A percentile compares a stretch with the other conserved stretches of the same genome.
Evolutionary conservation across 1,140 invertebrate genomes (phyloP).

Genomic region (Copidosoma floridanum): DNA sequence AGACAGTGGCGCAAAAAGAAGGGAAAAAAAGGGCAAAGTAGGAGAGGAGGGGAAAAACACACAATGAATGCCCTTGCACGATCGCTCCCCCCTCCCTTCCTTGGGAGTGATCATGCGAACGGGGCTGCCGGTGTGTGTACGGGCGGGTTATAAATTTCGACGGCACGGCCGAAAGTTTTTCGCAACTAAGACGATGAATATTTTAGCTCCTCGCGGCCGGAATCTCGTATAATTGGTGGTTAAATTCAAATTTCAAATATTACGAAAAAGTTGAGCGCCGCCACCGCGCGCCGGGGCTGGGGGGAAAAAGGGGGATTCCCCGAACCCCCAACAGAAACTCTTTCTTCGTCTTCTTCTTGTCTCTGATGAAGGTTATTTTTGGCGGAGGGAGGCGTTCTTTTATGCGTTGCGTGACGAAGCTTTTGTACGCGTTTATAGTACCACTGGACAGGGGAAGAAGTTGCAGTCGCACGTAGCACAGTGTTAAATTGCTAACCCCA

Average conservation of each 20-base stretch:
- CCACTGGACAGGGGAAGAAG: too few relatives aligned
- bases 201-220: conserved; percentile 41
- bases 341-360: background rate
- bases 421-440: too few relatives aligned
- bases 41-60: background rate
- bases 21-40: background rate
- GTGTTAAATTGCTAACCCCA: background rate
- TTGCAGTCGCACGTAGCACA: background rate
- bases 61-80: conserved; percentile 7
- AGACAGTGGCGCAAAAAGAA: background rate
- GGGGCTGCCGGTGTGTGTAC: conserved; percentile 33
- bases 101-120: conserved; percentile 20
- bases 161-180: conserved; percentile 45
- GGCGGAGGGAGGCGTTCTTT: background rate
- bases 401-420: conserved; percentile 15
- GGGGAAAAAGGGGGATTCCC: background rate
- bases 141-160: conserved; percentile 44
- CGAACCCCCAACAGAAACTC: background rate
- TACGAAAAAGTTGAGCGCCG: conserved; percentile 42
- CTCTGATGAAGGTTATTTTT: too few relatives aligned
- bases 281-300: background rate
- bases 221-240: conserved; percentile 48
- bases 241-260: conserved; percentile 53
- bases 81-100: background rate
- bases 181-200: conserved; percentile 50